Evolutionary conservation across 2,113 vertebrate genomes (phyloP).

Genomic region (Polyodon spathula): DNA sequence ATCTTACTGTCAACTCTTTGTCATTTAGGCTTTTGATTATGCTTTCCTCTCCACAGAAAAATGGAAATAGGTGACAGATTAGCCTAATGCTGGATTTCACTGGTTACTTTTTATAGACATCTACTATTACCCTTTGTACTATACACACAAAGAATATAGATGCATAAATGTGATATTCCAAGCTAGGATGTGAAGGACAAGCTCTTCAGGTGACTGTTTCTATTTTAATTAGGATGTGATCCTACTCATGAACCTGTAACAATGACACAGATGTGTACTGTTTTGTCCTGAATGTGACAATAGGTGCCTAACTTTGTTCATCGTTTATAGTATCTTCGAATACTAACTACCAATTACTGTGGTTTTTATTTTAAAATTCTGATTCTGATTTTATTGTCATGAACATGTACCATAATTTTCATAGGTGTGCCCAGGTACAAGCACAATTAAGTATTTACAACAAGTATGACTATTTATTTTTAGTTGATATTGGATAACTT

Average conservation of each 20-base stretch:
- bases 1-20: slow-evolving; percentile 98
- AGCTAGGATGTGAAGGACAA: slow-evolving; percentile 28
- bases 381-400: no score
- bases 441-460: no score
- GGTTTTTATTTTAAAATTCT: no score
- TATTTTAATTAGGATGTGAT: slow-evolving; percentile 49
- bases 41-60: slow-evolving; percentile 62
- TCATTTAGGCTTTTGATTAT: slow-evolving; percentile 98
- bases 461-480: no score
- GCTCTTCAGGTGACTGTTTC: slow-evolving; percentile 42
- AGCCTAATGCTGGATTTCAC: slow-evolving; percentile 73
- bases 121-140: slow-evolving; percentile 64
- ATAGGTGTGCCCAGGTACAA: no score
- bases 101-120: slow-evolving; percentile 69
- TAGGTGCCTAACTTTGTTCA: slow-evolving; percentile 45
- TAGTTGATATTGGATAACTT: no score
- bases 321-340: slow-evolving; percentile 33
- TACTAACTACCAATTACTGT: slow-evolving; percentile 55
- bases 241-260: slow-evolving; percentile 36
- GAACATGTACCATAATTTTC: no score
- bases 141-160: slow-evolving; percentile 47
- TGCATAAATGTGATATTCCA: slow-evolving; percentile 33
- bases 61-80: slow-evolving; percentile 85
- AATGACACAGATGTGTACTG: slow-evolving; percentile 17
- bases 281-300: slow-evolving; percentile 46